Evolutionary conservation across 1,140 invertebrate species (phyloP), one percentile per base, ranked within the genome.

Genomic region (Lepidotrigona ventralis): DNA sequence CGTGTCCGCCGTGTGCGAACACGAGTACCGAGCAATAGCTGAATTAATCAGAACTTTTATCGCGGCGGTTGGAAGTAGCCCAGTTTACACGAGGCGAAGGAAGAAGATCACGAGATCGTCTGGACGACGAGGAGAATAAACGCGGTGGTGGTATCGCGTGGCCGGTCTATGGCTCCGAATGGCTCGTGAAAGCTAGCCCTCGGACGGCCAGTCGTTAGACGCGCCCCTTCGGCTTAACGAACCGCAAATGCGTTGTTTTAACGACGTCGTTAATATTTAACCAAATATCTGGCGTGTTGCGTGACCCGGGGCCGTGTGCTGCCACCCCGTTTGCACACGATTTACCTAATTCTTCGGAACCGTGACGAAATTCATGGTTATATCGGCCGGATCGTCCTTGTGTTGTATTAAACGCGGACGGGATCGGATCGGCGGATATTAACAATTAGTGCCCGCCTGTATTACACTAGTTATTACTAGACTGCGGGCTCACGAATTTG

Each of bases 251-350:
- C 91, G 92, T 93, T 93, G 92, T 92, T 94, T 93, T 93, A 94
- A 94, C 93, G 93, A 93, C 92, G 91, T 93, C 93, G 90, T 94
- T 94, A 94, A 94, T 94, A 94, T 93, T 94, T 93, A 93, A 94
- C 92, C 87, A 93, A 93, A 93, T 94, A 93, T 92, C 91, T 91
- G 80, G 80, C 85, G 79, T 76, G 68, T 90, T 75, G 84, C 88
- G 83, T 87, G 88, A 87, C 88, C 88, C 81, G 81, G 74, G 88
- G 75, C 68, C 74, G 46, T 86, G 77, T 66, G 77, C 70, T 88
- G 70, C 63, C 26, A 68, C 39, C 46, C 54, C 73, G 66, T 80
- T 84, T 84, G 79, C 82, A 79, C 79, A 85, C 84, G 85, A 86
- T 88, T 86, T 88, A 88, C 87, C 86, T 86, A 84, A 88, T 83